A percentile compares a stretch with the other conserved stretches of the same genome.
Evolutionary conservation across 64 coral and sea anemone genomes (phyloP).

Genomic region (Montipora capricornis): DNA sequence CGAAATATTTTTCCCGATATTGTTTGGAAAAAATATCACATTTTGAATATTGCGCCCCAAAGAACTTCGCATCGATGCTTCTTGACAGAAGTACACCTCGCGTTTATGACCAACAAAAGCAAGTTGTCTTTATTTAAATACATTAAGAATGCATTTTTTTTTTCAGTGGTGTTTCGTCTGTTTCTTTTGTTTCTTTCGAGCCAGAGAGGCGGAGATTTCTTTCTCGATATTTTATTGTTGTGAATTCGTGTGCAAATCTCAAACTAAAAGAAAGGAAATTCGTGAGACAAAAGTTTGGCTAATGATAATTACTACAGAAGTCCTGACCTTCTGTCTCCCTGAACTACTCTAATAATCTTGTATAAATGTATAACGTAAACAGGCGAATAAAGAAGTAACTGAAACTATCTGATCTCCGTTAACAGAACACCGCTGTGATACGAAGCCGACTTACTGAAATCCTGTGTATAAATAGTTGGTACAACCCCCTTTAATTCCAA

Average conservation of each 20-base stretch:
- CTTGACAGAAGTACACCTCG: background rate
- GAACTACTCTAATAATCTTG: background rate
- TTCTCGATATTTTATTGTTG: constrained; percentile 15
- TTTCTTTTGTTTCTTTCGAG: background rate
- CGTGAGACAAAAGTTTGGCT: constrained; percentile 40
- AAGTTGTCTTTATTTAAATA: constrained; percentile 5
- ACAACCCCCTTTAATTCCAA: background rate
- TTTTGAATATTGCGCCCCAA: background rate
- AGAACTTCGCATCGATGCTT: background rate
- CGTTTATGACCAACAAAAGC: background rate
- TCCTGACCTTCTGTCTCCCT: background rate
- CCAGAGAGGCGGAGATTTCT: background rate
- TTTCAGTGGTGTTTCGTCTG: background rate
- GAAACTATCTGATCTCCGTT: background rate
- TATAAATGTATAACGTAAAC: constrained; percentile 37
- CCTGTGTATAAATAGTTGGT: background rate
- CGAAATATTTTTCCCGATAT: background rate
- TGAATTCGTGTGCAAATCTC: constrained; percentile 13
- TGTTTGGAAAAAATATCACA: background rate
- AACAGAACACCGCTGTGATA: background rate
- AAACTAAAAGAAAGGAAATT: constrained; percentile 28
- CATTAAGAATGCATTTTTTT: constrained; percentile 25
- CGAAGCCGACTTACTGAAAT: too few species aligned
- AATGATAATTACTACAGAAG: background rate
- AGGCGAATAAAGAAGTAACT: background rate